phyloP scores from a whole-genome alignment of 2,888 invertebrate species.

The Trichopoda pennipes region DNA sequence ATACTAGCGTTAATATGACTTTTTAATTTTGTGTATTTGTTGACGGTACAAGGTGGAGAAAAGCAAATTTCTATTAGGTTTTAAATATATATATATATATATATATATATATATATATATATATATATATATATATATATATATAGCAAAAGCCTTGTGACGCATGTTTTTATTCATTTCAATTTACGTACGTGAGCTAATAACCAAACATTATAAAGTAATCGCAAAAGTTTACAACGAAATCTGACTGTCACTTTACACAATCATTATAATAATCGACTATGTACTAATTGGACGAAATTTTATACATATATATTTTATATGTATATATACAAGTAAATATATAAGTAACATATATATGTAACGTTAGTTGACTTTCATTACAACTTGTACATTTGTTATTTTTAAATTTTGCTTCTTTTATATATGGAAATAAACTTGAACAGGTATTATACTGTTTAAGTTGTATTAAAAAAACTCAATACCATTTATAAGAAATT shows the following conservation, averaged over 20 bases:
- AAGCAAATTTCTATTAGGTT: slow-evolving; percentile 51
- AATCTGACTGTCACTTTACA: slow-evolving; percentile 30
- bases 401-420: not conserved
- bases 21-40: slow-evolving; percentile 11
- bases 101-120: not conserved
- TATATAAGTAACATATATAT: too few relatives aligned
- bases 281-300: not conserved
- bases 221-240: not conserved
- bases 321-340: not conserved
- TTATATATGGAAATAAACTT: slow-evolving; percentile 14
- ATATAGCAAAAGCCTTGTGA: too few relatives aligned
- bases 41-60: slow-evolving; percentile 61
- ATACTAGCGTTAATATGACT: not conserved
- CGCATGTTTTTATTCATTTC: not conserved
- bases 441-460: slow-evolving; percentile 48
- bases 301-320: too few relatives aligned
- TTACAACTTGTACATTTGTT: slow-evolving; percentile 11
- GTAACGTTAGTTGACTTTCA: not conserved
- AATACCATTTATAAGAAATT: slow-evolving; percentile 52
- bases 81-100: slow-evolving; percentile 21
- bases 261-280: not conserved
- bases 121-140: too few relatives aligned
- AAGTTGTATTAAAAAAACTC: slow-evolving; percentile 29
- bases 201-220: slow-evolving; percentile 2
- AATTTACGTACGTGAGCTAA: not conserved